phyloP scores from a whole-genome alignment of 1,140 invertebrate genomes.

The Papilio machaon region DNA sequence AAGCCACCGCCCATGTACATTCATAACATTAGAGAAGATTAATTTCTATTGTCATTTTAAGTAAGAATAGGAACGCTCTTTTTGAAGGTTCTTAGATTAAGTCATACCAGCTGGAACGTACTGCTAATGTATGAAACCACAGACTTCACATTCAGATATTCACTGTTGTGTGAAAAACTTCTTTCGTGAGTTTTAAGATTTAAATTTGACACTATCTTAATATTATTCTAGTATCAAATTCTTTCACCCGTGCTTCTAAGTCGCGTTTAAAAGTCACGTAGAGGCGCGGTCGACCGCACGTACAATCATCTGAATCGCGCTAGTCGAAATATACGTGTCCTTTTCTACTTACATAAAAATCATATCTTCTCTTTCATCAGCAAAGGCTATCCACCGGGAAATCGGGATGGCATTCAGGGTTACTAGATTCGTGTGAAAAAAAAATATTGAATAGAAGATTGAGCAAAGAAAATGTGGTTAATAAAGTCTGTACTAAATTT shows the following conservation, averaged over 20 bases:
- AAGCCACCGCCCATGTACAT: too few species aligned
- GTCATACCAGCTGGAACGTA: too few species aligned
- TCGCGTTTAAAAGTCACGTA: slow-evolving; percentile 72
- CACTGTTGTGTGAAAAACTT: not conserved
- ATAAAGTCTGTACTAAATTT: not conserved
- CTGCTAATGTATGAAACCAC: too few species aligned
- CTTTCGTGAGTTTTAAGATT: not conserved
- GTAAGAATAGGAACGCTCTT: too few species aligned
- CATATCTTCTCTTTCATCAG: slow-evolving; percentile 51
- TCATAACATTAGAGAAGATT: too few species aligned
- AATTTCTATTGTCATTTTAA: too few species aligned
- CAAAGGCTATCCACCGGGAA: slow-evolving; percentile 71
- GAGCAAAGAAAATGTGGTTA: not conserved
- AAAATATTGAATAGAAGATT: slow-evolving; percentile 10
- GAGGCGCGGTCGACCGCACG: slow-evolving; percentile 75
- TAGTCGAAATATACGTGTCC: slow-evolving; percentile 70
- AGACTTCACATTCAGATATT: not conserved
- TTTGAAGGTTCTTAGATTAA: too few species aligned
- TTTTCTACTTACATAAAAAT: slow-evolving; percentile 43
- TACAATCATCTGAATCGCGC: slow-evolving; percentile 78
- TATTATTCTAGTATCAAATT: slow-evolving; percentile 61
- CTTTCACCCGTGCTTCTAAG: slow-evolving; percentile 47
- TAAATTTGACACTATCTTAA: not conserved
- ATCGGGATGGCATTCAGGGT: slow-evolving; percentile 72
- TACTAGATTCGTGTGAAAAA: slow-evolving; percentile 30